Evolutionary conservation across 1,140 invertebrate species (phyloP), one percentile per base, ranked within the genome.

Genomic region (Ooceraea biroi): DNA sequence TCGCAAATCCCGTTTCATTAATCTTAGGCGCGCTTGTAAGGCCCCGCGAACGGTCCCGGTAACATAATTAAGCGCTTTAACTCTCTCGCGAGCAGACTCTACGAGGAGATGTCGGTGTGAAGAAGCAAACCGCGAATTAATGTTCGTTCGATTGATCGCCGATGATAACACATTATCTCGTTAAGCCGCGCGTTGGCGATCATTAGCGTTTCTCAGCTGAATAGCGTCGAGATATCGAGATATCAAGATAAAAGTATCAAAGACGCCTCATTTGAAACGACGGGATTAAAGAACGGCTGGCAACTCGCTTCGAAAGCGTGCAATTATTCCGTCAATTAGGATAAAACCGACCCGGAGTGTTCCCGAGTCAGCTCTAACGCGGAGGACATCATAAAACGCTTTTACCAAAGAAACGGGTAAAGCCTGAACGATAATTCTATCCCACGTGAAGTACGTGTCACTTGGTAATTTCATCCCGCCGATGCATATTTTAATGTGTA

Each of bases 81-180:
- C 36, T 78, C 36, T 36, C 36, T 7, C 48, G 63, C 63, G 58
- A 65, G 46, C 58, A 48, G n/a, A 25, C 58, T 25, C 14, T 48
- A 22, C n/a, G 63, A 78, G n/a, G n/a, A 78, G 50, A 46, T 78
- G 63, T 57, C 76, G 46, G 36, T 57, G 22, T 76, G 36, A 78
- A 78, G 36, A 44, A 57, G 76, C 76, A 78, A 78, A 78, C 76
- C 76, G 55, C 76, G 50, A 68, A 78, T 78, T 78, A 78, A 78
- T 57, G 76, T 78, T 63, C 66, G 61, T 78, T 30, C 73, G 36
- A 52, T 68, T 68, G 50, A 57, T 78, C 63, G 48, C 19, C 30
- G 63, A 69, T 68, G 63, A 78, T 76, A 78, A 68, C 63, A 78
- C 50, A 77, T 77, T 77, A 77, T 78, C 76, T 78, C 63, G 63